These are phyloP conservation scores for Drosophila baimaii DNA, from an alignment of 1,140 invertebrate genomes.

Conservation along the genomic window DNA sequence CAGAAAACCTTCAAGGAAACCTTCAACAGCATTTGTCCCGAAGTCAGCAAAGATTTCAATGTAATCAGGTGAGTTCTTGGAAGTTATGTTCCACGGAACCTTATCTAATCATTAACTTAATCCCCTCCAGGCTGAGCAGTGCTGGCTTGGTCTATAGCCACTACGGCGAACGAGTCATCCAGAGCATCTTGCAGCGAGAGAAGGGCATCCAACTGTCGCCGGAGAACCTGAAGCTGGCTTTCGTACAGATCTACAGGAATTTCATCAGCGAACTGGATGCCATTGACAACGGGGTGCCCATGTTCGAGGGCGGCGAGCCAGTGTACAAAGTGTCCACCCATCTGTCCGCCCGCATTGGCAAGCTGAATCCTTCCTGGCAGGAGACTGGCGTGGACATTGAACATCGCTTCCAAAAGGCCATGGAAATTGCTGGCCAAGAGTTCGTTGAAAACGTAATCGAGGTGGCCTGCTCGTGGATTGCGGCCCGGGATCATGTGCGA, in stretches of 20 bases:
- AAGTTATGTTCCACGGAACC: background rate
- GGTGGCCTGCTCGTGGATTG: slow-evolving; percentile 91
- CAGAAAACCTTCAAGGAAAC: slow-evolving; percentile 87
- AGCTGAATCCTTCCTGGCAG: slow-evolving; percentile 96
- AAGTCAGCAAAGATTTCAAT: slow-evolving; percentile 85
- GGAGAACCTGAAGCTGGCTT: slow-evolving; percentile 88
- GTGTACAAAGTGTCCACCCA: slow-evolving; percentile 92
- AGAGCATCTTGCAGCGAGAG: slow-evolving; percentile 85
- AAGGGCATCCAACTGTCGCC: slow-evolving; percentile 81
- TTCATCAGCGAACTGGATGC: slow-evolving; percentile 98
- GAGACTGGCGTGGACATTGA: slow-evolving; percentile 86
- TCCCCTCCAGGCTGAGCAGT: slow-evolving; percentile 92
- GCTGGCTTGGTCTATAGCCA: slow-evolving; percentile 97
- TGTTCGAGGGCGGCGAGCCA: slow-evolving; percentile 89
- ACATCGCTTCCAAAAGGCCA: slow-evolving; percentile 89
- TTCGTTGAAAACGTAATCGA: slow-evolving; percentile 91
- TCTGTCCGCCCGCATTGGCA: slow-evolving; percentile 90
- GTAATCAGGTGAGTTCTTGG: slow-evolving; percentile 84
- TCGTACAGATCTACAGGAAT: slow-evolving; percentile 93
- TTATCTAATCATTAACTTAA: background rate
- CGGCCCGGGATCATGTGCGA: slow-evolving; percentile 91
- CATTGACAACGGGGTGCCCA: slow-evolving; percentile 97
- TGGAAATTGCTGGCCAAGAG: slow-evolving; percentile 91
- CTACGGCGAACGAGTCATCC: slow-evolving; percentile 94
- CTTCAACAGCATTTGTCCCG: slow-evolving; percentile 86